These are phyloP conservation scores for Cosmopolites sordidus DNA, from an alignment of 2,888 invertebrate genomes.

Conservation along the genomic window DNA sequence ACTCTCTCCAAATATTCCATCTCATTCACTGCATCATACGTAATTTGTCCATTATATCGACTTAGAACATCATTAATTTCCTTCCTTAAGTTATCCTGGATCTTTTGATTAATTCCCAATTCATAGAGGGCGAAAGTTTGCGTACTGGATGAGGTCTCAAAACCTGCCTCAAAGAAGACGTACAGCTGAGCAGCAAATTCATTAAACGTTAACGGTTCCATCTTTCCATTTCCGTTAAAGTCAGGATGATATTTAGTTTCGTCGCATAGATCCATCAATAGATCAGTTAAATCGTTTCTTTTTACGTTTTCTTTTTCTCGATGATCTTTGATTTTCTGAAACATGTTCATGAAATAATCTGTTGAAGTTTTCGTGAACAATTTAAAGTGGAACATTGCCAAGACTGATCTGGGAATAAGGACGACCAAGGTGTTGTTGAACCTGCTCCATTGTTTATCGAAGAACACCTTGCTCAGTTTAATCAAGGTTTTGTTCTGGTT, in stretches of 20 bases:
- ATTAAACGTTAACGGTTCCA: constrained; percentile 28
- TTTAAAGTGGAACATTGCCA: constrained; percentile 31
- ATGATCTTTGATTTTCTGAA: constrained; percentile 44
- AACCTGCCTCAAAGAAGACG: constrained; percentile 41
- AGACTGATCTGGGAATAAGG: constrained; percentile 28
- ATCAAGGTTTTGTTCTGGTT: constrained; percentile 50
- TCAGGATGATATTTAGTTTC: constrained; percentile 26
- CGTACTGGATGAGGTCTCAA: constrained; percentile 44
- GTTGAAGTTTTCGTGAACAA: constrained; percentile 33
- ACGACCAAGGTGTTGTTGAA: constrained; percentile 30
- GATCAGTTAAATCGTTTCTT: constrained; percentile 54
- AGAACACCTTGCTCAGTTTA: constrained; percentile 30
- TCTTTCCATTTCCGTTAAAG: constrained; percentile 26
- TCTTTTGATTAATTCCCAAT: constrained; percentile 48
- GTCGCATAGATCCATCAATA: constrained; percentile 41
- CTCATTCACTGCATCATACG: constrained; percentile 34
- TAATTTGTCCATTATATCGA: constrained; percentile 30
- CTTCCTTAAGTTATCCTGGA: constrained; percentile 42
- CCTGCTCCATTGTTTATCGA: constrained; percentile 33
- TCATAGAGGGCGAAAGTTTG: constrained; percentile 51
- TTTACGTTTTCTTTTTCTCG: constrained; percentile 45
- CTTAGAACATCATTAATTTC: constrained; percentile 32
- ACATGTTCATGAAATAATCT: constrained; percentile 48
- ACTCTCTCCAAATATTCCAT: constrained; percentile 47
- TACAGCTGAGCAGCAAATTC: constrained; percentile 36